Evolutionary conservation across 92 coral and sea anemone species (phyloP).

Genomic region (Epizoanthus stellaris): DNA sequence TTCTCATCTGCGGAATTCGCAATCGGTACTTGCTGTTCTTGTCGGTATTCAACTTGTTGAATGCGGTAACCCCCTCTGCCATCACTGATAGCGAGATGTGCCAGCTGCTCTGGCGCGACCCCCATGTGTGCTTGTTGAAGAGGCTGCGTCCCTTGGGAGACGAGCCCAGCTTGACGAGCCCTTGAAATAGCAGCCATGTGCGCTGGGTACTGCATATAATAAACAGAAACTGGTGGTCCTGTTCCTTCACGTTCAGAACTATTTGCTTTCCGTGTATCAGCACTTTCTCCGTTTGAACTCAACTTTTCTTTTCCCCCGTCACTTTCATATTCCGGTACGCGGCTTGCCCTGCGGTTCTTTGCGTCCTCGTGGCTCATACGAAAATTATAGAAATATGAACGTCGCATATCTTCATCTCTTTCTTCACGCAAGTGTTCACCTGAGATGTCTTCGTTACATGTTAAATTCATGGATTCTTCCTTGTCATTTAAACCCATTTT

Average conservation of each 20-base stretch:
- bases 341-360: constrained; percentile 33
- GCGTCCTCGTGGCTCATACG: constrained; percentile 69
- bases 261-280: constrained; percentile 7
- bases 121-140: constrained; percentile 37
- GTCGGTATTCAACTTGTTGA: constrained; percentile 68
- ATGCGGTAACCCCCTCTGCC: constrained; percentile 38
- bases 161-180: constrained; percentile 38
- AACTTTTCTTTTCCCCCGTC: constrained; percentile 52
- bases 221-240: constrained; percentile 31
- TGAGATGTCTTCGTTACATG: constrained; percentile 76
- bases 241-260: constrained; percentile 20
- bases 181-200: constrained; percentile 46
- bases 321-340: constrained; percentile 62
- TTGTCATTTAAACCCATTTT: constrained; percentile 57
- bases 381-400: constrained; percentile 61
- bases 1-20: constrained; percentile 74
- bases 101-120: constrained; percentile 40
- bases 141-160: constrained; percentile 35
- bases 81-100: constrained; percentile 43
- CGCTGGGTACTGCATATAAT: constrained; percentile 33
- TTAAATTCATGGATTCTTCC: constrained; percentile 66
- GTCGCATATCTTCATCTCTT: constrained; percentile 49
- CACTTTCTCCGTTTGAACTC: constrained; percentile 27
- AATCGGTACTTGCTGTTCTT: constrained; percentile 91
- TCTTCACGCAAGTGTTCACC: constrained; percentile 55